These are phyloP conservation scores for Danaus plexippus DNA, from an alignment of 1,140 invertebrate genomes.

Conservation along the genomic window DNA sequence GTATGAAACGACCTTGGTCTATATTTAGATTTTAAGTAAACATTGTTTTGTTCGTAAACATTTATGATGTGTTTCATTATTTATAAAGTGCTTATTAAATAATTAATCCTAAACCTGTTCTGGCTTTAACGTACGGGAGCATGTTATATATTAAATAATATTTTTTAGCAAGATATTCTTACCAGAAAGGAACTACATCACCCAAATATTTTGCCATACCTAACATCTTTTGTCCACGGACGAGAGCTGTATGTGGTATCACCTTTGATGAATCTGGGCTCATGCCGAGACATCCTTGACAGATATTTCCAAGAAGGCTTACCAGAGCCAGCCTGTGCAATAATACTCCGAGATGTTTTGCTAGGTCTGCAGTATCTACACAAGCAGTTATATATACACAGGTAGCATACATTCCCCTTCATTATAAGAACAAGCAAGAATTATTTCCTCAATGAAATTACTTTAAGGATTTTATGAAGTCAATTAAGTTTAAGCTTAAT, in stretches of 20 bases:
- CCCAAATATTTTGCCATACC: slow-evolving; percentile 81
- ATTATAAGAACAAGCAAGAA: too few species aligned
- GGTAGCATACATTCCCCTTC: slow-evolving; percentile 59
- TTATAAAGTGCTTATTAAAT: too few species aligned
- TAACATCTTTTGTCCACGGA: slow-evolving; percentile 81
- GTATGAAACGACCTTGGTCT: slow-evolving; percentile 44
- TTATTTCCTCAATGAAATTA: too few species aligned
- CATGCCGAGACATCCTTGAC: slow-evolving; percentile 84
- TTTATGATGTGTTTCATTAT: slow-evolving; percentile 4
- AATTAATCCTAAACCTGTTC: too few species aligned
- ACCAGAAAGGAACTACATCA: slow-evolving; percentile 84
- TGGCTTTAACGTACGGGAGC: too few species aligned
- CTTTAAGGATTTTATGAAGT: too few species aligned
- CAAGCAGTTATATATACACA: slow-evolving; percentile 87
- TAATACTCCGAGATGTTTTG: slow-evolving; percentile 85
- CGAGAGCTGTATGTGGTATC: slow-evolving; percentile 84
- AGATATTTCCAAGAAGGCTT: slow-evolving; percentile 83
- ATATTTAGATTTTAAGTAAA: not conserved
- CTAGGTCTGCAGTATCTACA: slow-evolving; percentile 88
- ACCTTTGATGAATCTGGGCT: slow-evolving; percentile 86
- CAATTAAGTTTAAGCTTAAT: too few species aligned
- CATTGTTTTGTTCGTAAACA: not conserved
- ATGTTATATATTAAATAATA: too few species aligned
- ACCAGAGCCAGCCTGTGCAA: slow-evolving; percentile 84
- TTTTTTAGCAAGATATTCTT: slow-evolving; percentile 78